Evolutionary conservation across 2,113 vertebrate genomes (phyloP), one percentile per base, ranked within the genome.

Genomic region (Gila orcuttii): DNA sequence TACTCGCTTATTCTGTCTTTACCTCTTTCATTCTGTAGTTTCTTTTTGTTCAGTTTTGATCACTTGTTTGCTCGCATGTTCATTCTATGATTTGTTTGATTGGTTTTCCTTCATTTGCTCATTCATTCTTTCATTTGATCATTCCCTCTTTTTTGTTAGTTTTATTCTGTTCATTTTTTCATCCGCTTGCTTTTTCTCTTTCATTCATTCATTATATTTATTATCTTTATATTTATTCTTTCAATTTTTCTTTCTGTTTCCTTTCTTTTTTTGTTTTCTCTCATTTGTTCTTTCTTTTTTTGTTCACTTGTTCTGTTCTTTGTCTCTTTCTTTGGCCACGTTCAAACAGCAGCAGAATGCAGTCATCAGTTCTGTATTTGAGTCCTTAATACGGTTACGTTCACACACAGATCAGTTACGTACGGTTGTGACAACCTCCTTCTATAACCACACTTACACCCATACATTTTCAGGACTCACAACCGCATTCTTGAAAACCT

Each of bases 11-110:
- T 66, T 3, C 62, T 19, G 11, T 31, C 2, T 66, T 31, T 7
- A 2, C 1, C 0, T 13, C 2, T 28, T 28, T 3, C 10, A 11
- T 60, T 11, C 0, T 45, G 42, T 42, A 7, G 1, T n/a, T 25
- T 28, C 28, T 11, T 69, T 19, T 55, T 19, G 0, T 0, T 19
- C 6, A 9, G 2, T 55, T 19, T 19, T 7, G 6, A 19, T 19
- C 15, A 19, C 52, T 55, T 55, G 5, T 55, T 55, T 55, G 52
- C 2, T 55, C 1, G 13, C 17, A 55, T 2, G 1, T 55, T 55
- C 52, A 19, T 52, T 17, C 3, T 52, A 52, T 52, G 47, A 50
- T 50, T 36, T 69, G 8, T 69, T 69, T 0, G 1, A 55, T 55
- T 19, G 15, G 21, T 21, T 33, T 10, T 21, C 8, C 6, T 36